These are phyloP conservation scores for Phenacoccus solenopsis DNA, from an alignment of 1,140 invertebrate species.

Conservation along the genomic window DNA sequence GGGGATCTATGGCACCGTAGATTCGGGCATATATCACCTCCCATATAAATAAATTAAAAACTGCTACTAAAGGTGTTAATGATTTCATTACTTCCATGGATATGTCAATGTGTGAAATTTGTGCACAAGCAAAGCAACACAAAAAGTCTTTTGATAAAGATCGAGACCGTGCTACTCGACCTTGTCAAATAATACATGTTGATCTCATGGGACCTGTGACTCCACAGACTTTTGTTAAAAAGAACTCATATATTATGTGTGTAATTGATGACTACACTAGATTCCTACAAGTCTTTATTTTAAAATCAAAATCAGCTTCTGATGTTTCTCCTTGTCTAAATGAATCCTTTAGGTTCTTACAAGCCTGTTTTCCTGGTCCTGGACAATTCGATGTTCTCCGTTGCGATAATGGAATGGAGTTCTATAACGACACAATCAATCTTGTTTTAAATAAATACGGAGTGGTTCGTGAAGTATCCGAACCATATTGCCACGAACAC, in stretches of 20 bases:
- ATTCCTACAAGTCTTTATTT: neutral
- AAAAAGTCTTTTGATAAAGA: neutral
- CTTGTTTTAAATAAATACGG: conserved; percentile 1
- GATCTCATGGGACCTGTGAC: neutral
- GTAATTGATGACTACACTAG: neutral
- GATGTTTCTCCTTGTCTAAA: neutral
- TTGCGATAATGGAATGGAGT: conserved; percentile 6
- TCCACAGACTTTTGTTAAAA: neutral
- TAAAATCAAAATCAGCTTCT: neutral
- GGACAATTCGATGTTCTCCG: neutral
- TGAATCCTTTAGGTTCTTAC: neutral
- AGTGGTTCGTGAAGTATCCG: conserved; percentile 4
- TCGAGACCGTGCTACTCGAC: neutral
- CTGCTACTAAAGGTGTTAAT: neutral
- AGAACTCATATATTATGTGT: neutral
- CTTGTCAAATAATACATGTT: neutral
- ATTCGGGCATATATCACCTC: neutral
- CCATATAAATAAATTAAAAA: neutral
- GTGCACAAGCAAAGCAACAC: neutral
- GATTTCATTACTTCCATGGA: neutral
- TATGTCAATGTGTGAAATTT: conserved; percentile 7
- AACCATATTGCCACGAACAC: conserved; percentile 26
- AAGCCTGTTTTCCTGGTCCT: neutral
- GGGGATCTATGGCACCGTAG: neutral
- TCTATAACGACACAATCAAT: neutral